Conservation (phyloP, 2,888 invertebrate species). For the Keiferia lycopersicella region DNA sequence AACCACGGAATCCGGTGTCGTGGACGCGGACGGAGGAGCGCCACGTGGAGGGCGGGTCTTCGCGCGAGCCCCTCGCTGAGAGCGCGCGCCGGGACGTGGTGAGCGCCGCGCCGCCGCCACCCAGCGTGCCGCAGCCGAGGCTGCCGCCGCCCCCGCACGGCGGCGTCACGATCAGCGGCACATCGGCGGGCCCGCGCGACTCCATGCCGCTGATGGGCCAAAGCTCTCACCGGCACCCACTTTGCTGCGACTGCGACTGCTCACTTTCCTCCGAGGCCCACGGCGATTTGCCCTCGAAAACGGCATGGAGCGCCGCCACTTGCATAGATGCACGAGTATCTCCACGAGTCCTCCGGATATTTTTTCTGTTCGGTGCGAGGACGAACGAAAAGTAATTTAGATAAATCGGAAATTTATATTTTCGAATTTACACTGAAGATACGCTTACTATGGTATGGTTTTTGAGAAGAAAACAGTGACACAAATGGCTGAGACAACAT, state of each 20-base stretch:
- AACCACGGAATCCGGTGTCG: constrained; percentile 83
- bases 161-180: constrained; percentile 75
- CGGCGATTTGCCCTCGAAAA: constrained; percentile 74
- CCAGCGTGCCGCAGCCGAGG: constrained; percentile 54
- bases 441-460: constrained; percentile 68
- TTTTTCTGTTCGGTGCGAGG: constrained; percentile 29
- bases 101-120: constrained; percentile 59
- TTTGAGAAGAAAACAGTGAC: constrained; percentile 38
- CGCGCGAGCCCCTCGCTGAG: constrained; percentile 70
- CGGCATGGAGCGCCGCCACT: constrained; percentile 72
- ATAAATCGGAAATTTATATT: not conserved
- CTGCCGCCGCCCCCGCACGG: constrained; percentile 47
- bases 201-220: constrained; percentile 81
- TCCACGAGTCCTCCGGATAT: constrained; percentile 36
- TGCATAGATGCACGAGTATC: constrained; percentile 72
- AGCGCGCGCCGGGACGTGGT: constrained; percentile 68
- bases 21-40: constrained; percentile 84
- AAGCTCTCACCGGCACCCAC: constrained; percentile 79
- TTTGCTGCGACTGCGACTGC: constrained; percentile 69
- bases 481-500: constrained; percentile 27
- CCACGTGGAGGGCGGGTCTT: constrained; percentile 77
- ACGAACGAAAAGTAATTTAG: constrained; percentile 13
- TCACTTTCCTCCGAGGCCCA: constrained; percentile 76
- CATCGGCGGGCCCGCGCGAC: constrained; percentile 78
- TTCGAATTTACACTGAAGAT: constrained; percentile 25